A percentile compares a stretch with the other conserved stretches of the same genome.
Conservation (phyloP, 2,888 invertebrate genomes). For the Macaria notata region DNA sequence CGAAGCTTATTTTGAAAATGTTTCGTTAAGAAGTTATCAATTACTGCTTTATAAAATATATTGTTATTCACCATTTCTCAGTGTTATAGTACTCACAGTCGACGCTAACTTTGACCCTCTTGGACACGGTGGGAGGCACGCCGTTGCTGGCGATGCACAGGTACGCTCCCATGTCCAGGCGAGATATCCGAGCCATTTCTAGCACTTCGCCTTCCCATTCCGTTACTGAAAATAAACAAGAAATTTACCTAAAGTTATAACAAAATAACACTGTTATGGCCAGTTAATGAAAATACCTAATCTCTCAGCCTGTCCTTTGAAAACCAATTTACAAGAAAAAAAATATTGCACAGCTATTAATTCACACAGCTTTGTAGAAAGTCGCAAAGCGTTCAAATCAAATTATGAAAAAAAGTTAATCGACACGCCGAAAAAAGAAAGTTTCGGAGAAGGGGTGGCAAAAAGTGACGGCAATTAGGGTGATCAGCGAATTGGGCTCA, state of each 20-base stretch:
- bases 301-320: too few species aligned
- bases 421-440: slow-evolving; percentile 18
- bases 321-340: slow-evolving; percentile 5
- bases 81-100: slow-evolving; percentile 88
- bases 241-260: too few species aligned
- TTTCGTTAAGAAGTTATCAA: too few species aligned
- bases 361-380: neutral
- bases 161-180: slow-evolving; percentile 95
- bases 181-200: slow-evolving; percentile 91
- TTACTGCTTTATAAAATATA: too few species aligned
- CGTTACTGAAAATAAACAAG: slow-evolving; percentile 79
- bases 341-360: neutral
- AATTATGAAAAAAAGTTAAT: slow-evolving; percentile 29
- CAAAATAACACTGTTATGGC: too few species aligned
- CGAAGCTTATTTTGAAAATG: too few species aligned
- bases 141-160: slow-evolving; percentile 96
- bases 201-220: slow-evolving; percentile 93
- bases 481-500: slow-evolving; percentile 55
- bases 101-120: slow-evolving; percentile 95
- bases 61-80: too few species aligned
- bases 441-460: slow-evolving; percentile 18
- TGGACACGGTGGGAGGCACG: slow-evolving; percentile 94
- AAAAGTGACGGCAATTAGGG: slow-evolving; percentile 25
- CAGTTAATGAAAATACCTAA: too few species aligned
- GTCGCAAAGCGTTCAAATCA: slow-evolving; percentile 7